A percentile compares a stretch with the other conserved stretches of the same genome.
phyloP scores from a whole-genome alignment of 2,113 vertebrate genomes.

The Heterotilapia buettikoferi region DNA sequence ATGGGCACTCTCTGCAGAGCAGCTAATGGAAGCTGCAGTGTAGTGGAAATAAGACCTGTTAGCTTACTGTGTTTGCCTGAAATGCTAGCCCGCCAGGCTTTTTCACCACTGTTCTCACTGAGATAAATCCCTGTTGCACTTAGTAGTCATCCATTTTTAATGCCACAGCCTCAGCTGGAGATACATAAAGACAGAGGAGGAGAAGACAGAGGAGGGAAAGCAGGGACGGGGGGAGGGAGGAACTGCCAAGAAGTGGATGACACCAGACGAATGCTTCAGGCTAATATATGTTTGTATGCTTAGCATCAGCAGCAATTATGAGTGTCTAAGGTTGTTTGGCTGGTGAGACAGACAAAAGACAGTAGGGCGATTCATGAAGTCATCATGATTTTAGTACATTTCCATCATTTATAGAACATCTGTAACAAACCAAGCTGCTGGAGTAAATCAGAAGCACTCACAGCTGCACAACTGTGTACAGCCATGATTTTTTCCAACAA shows the following conservation, averaged over 20 bases:
- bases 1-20: conserved; percentile 36
- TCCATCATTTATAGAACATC: neutral
- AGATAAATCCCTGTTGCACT: conserved; percentile 76
- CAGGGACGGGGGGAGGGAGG: neutral
- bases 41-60: conserved; percentile 62
- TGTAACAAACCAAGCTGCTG: neutral
- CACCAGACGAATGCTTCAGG: conserved; percentile 23
- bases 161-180: conserved; percentile 66
- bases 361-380: conserved; percentile 15
- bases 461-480: conserved; percentile 10
- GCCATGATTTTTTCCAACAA: neutral
- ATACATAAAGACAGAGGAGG: conserved; percentile 24
- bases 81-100: conserved; percentile 58
- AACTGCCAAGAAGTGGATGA: conserved; percentile 30
- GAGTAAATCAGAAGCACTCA: neutral
- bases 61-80: conserved; percentile 50
- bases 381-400: neutral
- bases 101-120: conserved; percentile 53
- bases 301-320: conserved; percentile 17
- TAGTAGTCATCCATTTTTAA: conserved; percentile 79
- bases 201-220: neutral
- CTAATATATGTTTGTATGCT: conserved; percentile 6
- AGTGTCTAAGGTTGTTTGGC: neutral
- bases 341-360: neutral
- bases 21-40: conserved; percentile 62